phyloP scores from a whole-genome alignment of 1,140 invertebrate species.

The Pseudomyrmex gracilis region DNA sequence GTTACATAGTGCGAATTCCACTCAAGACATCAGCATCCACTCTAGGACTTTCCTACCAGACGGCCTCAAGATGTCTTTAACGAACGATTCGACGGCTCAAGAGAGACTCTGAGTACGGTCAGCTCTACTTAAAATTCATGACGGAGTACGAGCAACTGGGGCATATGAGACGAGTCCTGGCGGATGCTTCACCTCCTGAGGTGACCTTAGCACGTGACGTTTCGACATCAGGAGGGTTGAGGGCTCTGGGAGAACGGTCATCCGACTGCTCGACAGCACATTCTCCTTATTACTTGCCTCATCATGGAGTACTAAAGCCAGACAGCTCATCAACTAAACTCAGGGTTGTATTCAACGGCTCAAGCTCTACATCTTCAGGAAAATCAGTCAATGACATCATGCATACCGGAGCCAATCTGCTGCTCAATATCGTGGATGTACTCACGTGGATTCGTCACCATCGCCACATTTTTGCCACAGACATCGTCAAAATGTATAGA shows the following conservation, averaged over 20 bases:
- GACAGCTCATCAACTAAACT: background rate
- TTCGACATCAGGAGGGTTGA: too few species aligned
- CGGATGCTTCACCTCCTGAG: background rate
- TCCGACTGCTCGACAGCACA: too few species aligned
- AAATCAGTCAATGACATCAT: background rate
- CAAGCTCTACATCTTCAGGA: background rate
- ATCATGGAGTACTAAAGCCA: background rate
- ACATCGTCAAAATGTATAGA: constrained; percentile 12
- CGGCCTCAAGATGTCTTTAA: too few species aligned
- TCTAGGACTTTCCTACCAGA: too few species aligned
- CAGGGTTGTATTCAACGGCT: constrained; percentile 18
- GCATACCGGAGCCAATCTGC: background rate
- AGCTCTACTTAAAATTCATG: background rate
- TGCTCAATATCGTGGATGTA: background rate
- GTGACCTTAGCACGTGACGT: too few species aligned
- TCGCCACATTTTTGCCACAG: background rate
- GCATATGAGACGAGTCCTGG: background rate
- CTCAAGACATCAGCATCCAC: too few species aligned
- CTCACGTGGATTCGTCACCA: background rate
- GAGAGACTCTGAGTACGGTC: background rate
- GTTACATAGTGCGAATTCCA: too few species aligned
- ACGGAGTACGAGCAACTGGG: background rate
- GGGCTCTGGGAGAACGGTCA: too few species aligned
- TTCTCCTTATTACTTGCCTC: background rate
- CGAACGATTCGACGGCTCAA: background rate